Conservation (phyloP, 30 jellyfish, hydroid and myxozoan species). For the Aurelia sp. region DNA sequence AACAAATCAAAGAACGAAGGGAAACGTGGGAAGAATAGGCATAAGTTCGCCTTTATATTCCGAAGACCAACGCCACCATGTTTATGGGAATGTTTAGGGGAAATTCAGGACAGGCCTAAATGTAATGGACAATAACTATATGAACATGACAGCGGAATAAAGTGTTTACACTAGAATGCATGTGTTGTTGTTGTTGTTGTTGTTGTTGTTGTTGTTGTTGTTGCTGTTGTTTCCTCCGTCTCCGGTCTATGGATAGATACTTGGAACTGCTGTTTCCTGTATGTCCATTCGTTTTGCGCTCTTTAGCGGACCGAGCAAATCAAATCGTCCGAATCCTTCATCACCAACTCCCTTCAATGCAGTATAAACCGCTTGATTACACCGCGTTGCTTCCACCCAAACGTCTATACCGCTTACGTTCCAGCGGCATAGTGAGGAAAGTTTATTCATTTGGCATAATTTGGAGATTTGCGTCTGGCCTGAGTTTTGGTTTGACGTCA, state of each 20-base stretch:
- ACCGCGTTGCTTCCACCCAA: slow-evolving; percentile 57
- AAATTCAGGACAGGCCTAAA: too few species aligned
- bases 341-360: slow-evolving; percentile 60
- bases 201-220: background rate
- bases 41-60: too few species aligned
- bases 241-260: slow-evolving; percentile 21
- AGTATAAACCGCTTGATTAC: slow-evolving; percentile 52
- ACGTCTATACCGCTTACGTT: slow-evolving; percentile 58
- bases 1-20: too few species aligned
- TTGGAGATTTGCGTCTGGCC: slow-evolving; percentile 19
- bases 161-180: too few species aligned
- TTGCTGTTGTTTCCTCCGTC: background rate
- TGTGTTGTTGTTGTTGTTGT: background rate
- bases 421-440: slow-evolving; percentile 58
- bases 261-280: slow-evolving; percentile 61
- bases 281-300: slow-evolving; percentile 51
- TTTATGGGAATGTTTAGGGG: too few species aligned
- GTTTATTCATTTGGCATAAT: slow-evolving; percentile 8
- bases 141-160: too few species aligned
- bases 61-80: too few species aligned
- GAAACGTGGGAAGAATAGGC: too few species aligned
- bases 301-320: slow-evolving; percentile 59
- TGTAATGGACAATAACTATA: too few species aligned
- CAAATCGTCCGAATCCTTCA: slow-evolving; percentile 48
- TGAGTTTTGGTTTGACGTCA: slow-evolving; percentile 38